Base-by-base conservation (phyloP, 2,797 vertebrate species). In the Merluccius polli region DNA sequence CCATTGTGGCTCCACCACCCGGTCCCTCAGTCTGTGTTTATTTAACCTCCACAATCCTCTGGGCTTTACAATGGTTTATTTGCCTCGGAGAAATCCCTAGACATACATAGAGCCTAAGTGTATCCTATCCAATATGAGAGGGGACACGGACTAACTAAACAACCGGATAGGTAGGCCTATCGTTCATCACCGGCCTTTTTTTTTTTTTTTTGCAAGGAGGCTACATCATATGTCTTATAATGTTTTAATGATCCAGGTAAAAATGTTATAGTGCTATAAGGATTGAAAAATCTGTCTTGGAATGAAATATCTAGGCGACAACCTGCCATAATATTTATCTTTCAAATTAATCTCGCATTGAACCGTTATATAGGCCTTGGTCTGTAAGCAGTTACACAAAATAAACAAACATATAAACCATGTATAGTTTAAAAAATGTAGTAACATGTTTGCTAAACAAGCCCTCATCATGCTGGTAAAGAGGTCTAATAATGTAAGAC, bases 1-100 rank as follows among this genome's bases (percentile, higher is more conserved):
- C 92, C 94, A 83, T 95, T 97, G 96, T 96, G 95, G 95, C 96
- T 95, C 94, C 93, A 94, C 92, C 93, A 94, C 92, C 90, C 91
- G 95, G 95, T 90, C 91, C 95, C 95, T 83, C 94, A 92, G 94
- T 89, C 94, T 96, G 95, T 98, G 95, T 97, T 97, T 97, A 82
- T 93, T 93, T 97, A 96, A 98, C 96, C 96, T 92, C 91, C 84
- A 84, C 86, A 95, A 95, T 95, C 95, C 84, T 77, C 69, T 75
- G 78, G 89, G 91, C 95, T 97, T 95, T 95, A 93, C 94, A 94
- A 87, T 90, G 91, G 90, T 70, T 72, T 75, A 15, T 84, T 82
- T 79, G 82, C 81, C 83, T 84, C 84, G 88, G 75, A 89, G 80
- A 90, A 94, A 87, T 87, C 88, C 86, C 86, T 83, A 73, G 87